Conservation (phyloP, 2,797 vertebrate genomes). For the Dicrostonyx torquatus region DNA sequence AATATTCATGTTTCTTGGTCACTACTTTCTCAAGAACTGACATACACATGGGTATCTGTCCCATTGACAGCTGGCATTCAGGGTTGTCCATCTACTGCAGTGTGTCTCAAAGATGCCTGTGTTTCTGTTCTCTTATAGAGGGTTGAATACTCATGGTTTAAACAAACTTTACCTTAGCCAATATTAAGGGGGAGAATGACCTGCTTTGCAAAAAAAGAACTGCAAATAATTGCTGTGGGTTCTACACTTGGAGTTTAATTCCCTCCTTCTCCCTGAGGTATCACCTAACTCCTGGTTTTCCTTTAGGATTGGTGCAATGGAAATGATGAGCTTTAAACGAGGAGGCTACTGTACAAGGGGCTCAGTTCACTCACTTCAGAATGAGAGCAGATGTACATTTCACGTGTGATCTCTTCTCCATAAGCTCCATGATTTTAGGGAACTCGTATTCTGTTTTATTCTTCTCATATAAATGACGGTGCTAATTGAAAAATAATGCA, state of each 20-base stretch:
- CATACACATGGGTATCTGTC: neutral
- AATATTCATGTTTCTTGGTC: neutral
- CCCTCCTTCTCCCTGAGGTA: neutral
- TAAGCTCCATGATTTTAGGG: neutral
- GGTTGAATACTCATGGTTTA: neutral
- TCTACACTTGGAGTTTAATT: neutral
- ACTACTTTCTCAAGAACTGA: neutral
- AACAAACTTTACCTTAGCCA: neutral
- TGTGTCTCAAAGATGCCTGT: neutral
- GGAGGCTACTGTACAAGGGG: neutral
- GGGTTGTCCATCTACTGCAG: no score
- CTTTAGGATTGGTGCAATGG: neutral
- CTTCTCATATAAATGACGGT: neutral
- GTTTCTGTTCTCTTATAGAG: neutral
- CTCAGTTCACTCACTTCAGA: neutral
- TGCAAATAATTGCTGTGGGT: neutral
- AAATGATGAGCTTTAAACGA: neutral
- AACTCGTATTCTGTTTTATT: neutral
- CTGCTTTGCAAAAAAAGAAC: neutral
- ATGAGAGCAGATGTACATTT: neutral
- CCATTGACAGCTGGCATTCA: neutral
- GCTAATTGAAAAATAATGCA: neutral
- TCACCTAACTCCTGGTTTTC: neutral
- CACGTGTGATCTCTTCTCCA: neutral
- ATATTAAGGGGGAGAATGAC: neutral